Base-by-base conservation (phyloP, 2,888 invertebrate genomes). In the Aspidiotus rigidus region DNA sequence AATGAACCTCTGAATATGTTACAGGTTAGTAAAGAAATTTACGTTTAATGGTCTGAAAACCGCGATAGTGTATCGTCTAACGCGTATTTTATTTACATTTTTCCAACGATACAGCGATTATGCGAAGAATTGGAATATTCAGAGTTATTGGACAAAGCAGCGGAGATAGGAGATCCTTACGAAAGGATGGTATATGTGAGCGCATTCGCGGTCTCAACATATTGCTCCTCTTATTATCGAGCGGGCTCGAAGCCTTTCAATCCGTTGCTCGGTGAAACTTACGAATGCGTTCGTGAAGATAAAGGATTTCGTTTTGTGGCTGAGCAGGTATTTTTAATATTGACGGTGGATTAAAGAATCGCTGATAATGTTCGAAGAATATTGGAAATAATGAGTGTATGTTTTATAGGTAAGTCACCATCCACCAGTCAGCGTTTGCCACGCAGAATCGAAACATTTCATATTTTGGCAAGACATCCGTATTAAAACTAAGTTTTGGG, bases 401-500 rank as follows among this genome's bases (percentile, higher is more conserved):
- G 41, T 44, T 67, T 72, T 70, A 10, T 76, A 87, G 86, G 89
- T 91, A 2, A 88, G 88, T 63, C 91, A 91, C 78, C 91, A 91
- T 79, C 91, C 91, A 1, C 90, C 91, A 0, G 84, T 91, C 39
- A 88, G 89, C 69, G 88, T 88, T 28, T 89, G 90, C 74, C 84
- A 89, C 80, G 89, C 89, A 62, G 87, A 89, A 76, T 87, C 89
- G 7, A 79, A 83, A 54, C 85, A 85, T 76, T 91, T 89, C 81
- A 82, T 83, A 39, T 87, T 90, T 79, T 89, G 88, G 87, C 90
- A 90, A 80, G 90, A 90, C 77, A 86, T 88, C 10, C 81, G 90
- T 73, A 87, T 90, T 74, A 89, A 89, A 79, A 90, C 89, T 71
- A 90, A 90, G 80, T 91, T 91, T 81, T 91, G 91, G 91, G 91